These are phyloP conservation scores for Salvelinus fontinalis DNA, from an alignment of 2,113 vertebrate genomes.

Conservation along the genomic window DNA sequence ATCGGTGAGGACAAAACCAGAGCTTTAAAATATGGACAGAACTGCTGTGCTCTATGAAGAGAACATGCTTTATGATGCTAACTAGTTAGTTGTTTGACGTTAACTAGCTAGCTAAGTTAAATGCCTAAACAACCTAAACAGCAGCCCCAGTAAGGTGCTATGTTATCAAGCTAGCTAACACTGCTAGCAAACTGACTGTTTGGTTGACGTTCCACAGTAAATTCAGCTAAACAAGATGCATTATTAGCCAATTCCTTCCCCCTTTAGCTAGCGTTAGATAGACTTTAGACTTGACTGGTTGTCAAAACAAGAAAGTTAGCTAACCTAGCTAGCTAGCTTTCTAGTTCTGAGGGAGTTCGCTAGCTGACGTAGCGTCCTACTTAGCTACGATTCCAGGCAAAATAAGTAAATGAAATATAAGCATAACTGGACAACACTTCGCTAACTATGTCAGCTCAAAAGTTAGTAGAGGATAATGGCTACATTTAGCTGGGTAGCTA, in stretches of 20 bases:
- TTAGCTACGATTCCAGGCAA: background rate
- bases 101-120: background rate
- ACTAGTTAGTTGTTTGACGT: background rate
- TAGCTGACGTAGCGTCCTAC: background rate
- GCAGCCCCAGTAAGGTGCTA: no score
- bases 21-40: background rate
- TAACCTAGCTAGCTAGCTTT: background rate
- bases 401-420: background rate
- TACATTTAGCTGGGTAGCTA: background rate
- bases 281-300: background rate
- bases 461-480: background rate
- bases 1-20: background rate
- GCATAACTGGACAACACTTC: background rate
- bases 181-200: constrained; percentile 25
- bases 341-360: background rate
- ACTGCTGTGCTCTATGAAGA: background rate
- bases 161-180: background rate
- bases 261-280: constrained; percentile 6
- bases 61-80: background rate
- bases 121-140: background rate
- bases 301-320: background rate
- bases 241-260: constrained; percentile 7
- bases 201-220: constrained; percentile 2
- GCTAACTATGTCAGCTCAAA: background rate
- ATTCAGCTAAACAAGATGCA: background rate